A percentile compares a stretch with the other conserved stretches of the same genome.
Conservation (phyloP, 2,888 invertebrate species). For the Lordiphosa andalusiaca region DNA sequence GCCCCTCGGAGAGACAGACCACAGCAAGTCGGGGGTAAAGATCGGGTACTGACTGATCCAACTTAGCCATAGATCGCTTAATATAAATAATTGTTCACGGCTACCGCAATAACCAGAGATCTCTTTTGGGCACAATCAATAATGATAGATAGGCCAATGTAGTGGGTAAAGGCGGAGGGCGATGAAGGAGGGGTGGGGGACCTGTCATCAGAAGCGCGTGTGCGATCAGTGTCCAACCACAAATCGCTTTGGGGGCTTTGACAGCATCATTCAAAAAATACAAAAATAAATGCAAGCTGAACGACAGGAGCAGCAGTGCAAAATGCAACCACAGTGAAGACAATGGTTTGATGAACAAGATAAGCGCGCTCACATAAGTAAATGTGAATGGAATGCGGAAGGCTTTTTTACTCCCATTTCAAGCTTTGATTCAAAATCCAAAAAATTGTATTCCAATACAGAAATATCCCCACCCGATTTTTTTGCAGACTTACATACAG, state of each 20-base stretch:
- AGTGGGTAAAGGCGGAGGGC: constrained; percentile 12
- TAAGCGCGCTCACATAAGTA: too few species aligned
- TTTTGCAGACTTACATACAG: too few species aligned
- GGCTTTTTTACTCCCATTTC: too few species aligned
- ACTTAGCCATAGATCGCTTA: constrained; percentile 37
- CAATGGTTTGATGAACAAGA: too few species aligned
- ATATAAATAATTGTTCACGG: constrained; percentile 67
- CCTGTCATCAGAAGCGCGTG: constrained; percentile 51
- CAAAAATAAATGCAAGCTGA: constrained; percentile 29
- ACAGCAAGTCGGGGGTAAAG: background rate
- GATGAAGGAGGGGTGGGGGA: background rate
- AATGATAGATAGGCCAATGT: constrained; percentile 65
- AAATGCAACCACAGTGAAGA: too few species aligned
- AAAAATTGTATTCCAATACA: too few species aligned
- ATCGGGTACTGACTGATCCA: constrained; percentile 2
- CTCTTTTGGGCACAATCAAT: constrained; percentile 76
- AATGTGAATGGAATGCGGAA: too few species aligned
- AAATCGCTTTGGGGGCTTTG: constrained; percentile 71
- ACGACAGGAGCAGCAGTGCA: background rate
- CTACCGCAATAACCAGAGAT: constrained; percentile 45
- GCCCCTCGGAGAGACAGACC: constrained; percentile 48
- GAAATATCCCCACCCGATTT: too few species aligned
- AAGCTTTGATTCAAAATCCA: too few species aligned
- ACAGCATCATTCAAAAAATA: constrained; percentile 72
- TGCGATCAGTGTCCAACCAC: constrained; percentile 69